Conservation (phyloP, 2,797 vertebrate species). For the Rhinichthys osculus region DNA sequence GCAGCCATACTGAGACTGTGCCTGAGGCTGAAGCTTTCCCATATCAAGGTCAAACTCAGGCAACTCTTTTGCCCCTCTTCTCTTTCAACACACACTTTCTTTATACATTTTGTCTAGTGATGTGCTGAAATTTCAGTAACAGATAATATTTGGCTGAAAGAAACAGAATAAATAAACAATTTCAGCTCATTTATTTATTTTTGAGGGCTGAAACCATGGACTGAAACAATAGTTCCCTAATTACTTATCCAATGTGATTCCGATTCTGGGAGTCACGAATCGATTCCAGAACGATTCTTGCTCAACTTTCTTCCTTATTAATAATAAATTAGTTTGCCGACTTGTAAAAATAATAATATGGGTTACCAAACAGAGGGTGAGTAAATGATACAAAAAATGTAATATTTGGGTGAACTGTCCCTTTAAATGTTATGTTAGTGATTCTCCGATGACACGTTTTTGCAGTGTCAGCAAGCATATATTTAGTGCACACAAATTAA, state of each 20-base stretch:
- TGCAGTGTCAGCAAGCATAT: neutral
- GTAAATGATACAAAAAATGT: no score
- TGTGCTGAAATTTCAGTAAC: neutral
- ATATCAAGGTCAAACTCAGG: conserved; percentile 25
- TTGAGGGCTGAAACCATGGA: neutral
- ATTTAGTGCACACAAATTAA: neutral
- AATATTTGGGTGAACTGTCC: no score
- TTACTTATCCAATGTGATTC: neutral
- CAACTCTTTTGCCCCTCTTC: neutral
- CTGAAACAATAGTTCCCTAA: no score
- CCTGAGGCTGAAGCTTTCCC: conserved; percentile 14
- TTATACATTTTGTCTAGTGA: neutral
- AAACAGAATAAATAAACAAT: no score
- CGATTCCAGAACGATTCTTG: no score
- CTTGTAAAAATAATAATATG: no score
- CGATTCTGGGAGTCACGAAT: no score
- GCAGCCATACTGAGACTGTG: conserved; percentile 12
- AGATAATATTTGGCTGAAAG: neutral
- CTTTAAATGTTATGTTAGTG: neutral
- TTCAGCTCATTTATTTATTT: neutral
- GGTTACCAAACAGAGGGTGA: no score
- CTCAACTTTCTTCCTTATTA: no score
- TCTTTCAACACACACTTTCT: neutral
- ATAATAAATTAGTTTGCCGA: no score
- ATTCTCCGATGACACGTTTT: neutral